Conservation (phyloP, 2,113 vertebrate species). For the Physeter macrocephalus region DNA sequence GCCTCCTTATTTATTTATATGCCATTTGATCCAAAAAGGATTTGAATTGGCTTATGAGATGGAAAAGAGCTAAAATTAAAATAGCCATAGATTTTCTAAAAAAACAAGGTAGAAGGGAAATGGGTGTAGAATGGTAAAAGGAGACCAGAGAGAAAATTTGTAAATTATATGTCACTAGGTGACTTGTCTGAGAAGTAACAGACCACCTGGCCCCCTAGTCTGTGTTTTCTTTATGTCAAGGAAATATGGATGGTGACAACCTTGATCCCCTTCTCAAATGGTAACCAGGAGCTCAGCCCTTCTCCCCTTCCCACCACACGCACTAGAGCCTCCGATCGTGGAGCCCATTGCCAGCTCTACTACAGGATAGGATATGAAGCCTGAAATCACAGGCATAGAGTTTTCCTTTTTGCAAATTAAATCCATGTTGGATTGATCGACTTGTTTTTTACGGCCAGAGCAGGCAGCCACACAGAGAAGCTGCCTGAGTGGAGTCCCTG, state of each 20-base stretch:
- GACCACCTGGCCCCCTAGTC: not conserved
- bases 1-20: not conserved
- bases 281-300: not conserved
- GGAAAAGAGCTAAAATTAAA: conserved; percentile 33
- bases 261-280: not conserved
- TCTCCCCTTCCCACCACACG: not conserved
- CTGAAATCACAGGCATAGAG: not conserved
- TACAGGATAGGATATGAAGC: not conserved
- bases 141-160: not conserved
- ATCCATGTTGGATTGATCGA: not conserved
- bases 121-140: not conserved
- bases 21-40: not conserved
- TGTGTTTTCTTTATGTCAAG: not conserved
- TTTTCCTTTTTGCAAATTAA: not conserved
- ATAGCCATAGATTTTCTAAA: not conserved
- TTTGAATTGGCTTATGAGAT: conserved; percentile 5
- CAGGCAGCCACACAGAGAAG: not conserved
- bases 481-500: not conserved
- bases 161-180: not conserved
- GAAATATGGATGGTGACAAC: not conserved
- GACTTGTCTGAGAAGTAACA: not conserved
- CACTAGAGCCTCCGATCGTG: not conserved
- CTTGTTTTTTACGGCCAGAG: not conserved
- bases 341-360: not conserved
- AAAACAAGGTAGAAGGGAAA: not conserved